phyloP scores from a whole-genome alignment of 2,888 invertebrate genomes.

The Halictus quadricinctus region DNA sequence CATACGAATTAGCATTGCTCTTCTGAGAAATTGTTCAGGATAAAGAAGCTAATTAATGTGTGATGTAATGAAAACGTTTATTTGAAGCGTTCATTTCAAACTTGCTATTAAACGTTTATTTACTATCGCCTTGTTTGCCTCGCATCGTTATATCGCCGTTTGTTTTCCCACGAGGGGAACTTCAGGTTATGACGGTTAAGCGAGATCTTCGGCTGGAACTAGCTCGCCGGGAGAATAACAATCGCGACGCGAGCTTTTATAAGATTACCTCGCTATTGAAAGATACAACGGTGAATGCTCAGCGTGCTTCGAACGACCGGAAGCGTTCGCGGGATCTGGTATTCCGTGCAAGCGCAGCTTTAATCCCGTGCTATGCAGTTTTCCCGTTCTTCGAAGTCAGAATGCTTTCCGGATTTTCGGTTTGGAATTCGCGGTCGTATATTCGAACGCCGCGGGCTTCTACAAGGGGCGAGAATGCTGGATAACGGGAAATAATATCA shows the following conservation, averaged over 20 bases:
- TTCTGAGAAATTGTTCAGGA: too few species aligned
- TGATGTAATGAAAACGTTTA: too few species aligned
- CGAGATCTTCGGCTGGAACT: constrained; percentile 8
- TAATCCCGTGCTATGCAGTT: constrained; percentile 8
- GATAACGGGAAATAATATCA: not conserved
- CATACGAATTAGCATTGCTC: too few species aligned
- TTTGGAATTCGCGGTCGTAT: not conserved
- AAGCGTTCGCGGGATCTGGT: not conserved
- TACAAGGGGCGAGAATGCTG: not conserved
- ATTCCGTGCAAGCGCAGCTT: constrained; percentile 6
- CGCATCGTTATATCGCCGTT: constrained; percentile 17
- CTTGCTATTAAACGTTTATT: not conserved
- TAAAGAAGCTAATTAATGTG: too few species aligned
- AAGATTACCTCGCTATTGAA: constrained; percentile 23
- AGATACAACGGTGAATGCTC: constrained; percentile 2
- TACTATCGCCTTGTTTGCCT: not conserved
- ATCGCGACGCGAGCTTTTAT: constrained; percentile 22
- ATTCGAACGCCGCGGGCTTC: not conserved
- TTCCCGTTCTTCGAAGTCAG: not conserved
- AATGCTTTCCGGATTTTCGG: not conserved
- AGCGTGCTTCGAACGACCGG: not conserved
- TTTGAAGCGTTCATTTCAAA: too few species aligned
- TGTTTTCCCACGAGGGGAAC: not conserved
- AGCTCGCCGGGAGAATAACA: constrained; percentile 19
- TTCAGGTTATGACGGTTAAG: constrained; percentile 1